Evolutionary conservation across 2,888 invertebrate species (phyloP), one percentile per base, ranked within the genome.

Genomic region (Archips crataeganus): DNA sequence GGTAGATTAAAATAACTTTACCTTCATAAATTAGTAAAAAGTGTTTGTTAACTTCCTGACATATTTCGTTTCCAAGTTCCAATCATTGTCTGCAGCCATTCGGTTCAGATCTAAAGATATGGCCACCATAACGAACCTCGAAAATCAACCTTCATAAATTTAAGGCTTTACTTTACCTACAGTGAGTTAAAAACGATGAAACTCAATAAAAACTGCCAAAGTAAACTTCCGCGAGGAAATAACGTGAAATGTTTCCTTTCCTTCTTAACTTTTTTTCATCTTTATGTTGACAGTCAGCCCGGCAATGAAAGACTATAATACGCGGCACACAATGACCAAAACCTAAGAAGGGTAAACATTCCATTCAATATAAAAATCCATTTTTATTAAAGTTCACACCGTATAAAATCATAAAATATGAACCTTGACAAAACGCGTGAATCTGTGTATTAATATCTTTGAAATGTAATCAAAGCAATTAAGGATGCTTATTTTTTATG

Each of bases 391-490:
- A 80, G 77, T 80, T 65, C 85, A 80, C 85, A 90, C 88, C 93
- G 89, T 92, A 89, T 76, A 86, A 87, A 94, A 93, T 94, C 88
- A 87, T 81, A 89, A 93, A 88, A 90, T 94, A 94, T 93, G 90
- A 91, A 89, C 88, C 88, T 87, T 89, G 89, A 90, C 89, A 88
- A 85, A 87, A 85, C 79, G 88, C 88, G 89, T 91, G 93, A 93
- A 91, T 93, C 88, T 89, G 88, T 86, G 87, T 89, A 93, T 93
- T 94, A 94, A 93, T 93, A 93, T 91, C 91, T 94, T 94, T 93
- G 92, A 93, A 94, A 94, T 93, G 88, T 90, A 92, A 94, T 94
- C 93, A 90, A 89, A 85, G 89, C 93, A 93, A 94, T 94, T 94
- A 93, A 89, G 86, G 85, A 89, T 85, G 89, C 85, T 89, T 87